Evolutionary conservation across 2,797 vertebrate species (phyloP).

Genomic region (Lacerta bilineata): DNA sequence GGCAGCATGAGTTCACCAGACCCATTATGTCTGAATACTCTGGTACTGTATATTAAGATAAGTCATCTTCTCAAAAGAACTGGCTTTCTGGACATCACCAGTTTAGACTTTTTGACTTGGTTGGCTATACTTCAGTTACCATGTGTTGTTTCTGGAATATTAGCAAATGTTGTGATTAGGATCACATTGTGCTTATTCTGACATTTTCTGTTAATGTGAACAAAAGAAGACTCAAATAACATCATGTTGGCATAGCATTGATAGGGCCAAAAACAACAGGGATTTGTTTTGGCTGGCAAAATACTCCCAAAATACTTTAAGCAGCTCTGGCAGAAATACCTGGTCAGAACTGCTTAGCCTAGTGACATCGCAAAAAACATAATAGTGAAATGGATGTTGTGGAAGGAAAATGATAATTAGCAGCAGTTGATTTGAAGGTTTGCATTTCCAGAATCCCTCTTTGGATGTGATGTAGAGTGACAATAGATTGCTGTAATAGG

Average conservation of each 20-base stretch:
- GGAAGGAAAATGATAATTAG: background rate
- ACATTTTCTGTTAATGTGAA: slow-evolving; percentile 13
- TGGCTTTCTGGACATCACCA: background rate
- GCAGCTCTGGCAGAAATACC: slow-evolving; percentile 4
- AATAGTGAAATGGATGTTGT: background rate
- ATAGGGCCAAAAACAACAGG: background rate
- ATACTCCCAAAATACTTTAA: background rate
- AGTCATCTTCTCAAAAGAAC: background rate
- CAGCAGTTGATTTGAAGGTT: background rate
- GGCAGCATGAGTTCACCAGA: background rate
- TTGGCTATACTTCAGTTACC: background rate
- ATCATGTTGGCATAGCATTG: background rate
- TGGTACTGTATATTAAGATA: background rate
- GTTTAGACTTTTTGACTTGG: background rate
- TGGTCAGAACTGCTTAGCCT: background rate
- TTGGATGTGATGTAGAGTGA: background rate
- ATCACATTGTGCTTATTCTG: slow-evolving; percentile 13
- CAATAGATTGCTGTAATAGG: background rate
- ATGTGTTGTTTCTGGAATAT: background rate
- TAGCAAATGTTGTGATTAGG: slow-evolving; percentile 20
- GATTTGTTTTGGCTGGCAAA: background rate
- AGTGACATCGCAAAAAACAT: background rate
- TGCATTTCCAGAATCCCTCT: background rate
- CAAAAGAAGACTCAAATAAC: background rate
- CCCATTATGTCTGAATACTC: background rate